Evolutionary conservation across 2,888 invertebrate species (phyloP), one percentile per base, ranked within the genome.

Genomic region (Euspilapteryx auroguttella): DNA sequence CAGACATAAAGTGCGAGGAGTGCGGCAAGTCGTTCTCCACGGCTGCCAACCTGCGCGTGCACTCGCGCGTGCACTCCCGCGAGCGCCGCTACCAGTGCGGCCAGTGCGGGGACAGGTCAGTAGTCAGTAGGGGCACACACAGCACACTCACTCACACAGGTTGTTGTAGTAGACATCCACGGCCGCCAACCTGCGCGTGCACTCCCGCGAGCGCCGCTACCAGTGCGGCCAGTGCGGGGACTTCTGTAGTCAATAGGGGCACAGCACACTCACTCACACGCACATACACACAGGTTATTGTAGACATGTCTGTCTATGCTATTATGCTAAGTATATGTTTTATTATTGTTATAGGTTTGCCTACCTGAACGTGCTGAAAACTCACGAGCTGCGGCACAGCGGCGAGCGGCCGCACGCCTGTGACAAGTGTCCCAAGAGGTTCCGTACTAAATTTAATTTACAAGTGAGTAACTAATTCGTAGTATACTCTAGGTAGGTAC

Each of bases 341-440:
- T n/a, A n/a, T n/a, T n/a, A n/a, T n/a, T n/a, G n/a, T n/a, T n/a
- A n/a, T n/a, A 78, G 79, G 42, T 84, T 83, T 44, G 82, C 81
- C 0, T 83, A 83, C 21, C 79, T 82, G 37, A 83, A 83, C 39
- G 83, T 83, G 42, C 52, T 87, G 26, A 80, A 80, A 43, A 86
- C 86, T 41, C 87, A 87, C 42, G 85, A 86, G 45, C 66, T 82
- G 36, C 86, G 85, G 12, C 87, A 87, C 41, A 76, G 79, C 1
- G 86, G 85, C 0, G 61, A 84, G 20, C 86, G 85, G 47, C 82
- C 85, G 35, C 84, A 81, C 40, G 76, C 81, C 9, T 88, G 87
- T 41, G 82, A 85, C 41, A 65, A 85, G 24, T 88, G 87, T 43
- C 83, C 85, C 51, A 79, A 75, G 42, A 78, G 58, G 41, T 71